These are phyloP conservation scores for Drosophila rufa DNA, from an alignment of 1,140 invertebrate species.

Conservation along the genomic window DNA sequence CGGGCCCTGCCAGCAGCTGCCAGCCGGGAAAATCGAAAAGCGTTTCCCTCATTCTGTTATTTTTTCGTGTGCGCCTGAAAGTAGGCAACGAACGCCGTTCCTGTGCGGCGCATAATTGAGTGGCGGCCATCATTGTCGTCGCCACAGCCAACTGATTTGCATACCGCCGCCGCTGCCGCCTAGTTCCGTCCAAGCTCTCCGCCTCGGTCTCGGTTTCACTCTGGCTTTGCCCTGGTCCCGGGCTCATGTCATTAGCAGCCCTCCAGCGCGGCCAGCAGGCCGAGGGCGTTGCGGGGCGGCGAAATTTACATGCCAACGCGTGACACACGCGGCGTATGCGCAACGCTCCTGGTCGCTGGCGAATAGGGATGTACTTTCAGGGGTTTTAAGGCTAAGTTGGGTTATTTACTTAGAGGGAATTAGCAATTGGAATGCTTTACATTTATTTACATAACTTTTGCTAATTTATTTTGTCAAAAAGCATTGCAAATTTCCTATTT, in stretches of 20 bases:
- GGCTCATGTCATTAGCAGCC: slow-evolving; percentile 59
- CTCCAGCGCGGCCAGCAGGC: background rate
- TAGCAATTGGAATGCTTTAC: no score
- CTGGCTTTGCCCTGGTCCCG: slow-evolving; percentile 36
- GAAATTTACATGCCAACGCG: slow-evolving; percentile 56
- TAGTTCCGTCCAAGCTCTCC: slow-evolving; percentile 18
- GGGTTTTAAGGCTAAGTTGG: background rate
- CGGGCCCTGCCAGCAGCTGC: slow-evolving; percentile 12
- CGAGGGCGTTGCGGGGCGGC: background rate
- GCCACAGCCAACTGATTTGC: slow-evolving; percentile 50
- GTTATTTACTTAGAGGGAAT: background rate
- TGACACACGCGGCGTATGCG: slow-evolving; percentile 64
- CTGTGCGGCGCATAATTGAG: slow-evolving; percentile 75
- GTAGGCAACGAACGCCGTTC: slow-evolving; percentile 58
- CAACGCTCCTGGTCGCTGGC: slow-evolving; percentile 25
- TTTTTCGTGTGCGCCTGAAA: slow-evolving; percentile 52
- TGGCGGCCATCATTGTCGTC: slow-evolving; percentile 66
- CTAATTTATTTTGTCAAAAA: background rate
- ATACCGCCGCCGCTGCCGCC: slow-evolving; percentile 11
- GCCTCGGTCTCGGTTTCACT: slow-evolving; percentile 4
- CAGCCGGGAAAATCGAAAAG: slow-evolving; percentile 11
- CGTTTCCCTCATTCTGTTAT: slow-evolving; percentile 24
- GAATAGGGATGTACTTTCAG: slow-evolving; percentile 7
- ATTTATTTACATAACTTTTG: no score
- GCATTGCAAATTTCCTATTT: no score